Percentiles rank a stretch among this genome's conserved stretches.
These are phyloP conservation scores for Littorina saxatilis DNA, from an alignment of 1,140 invertebrate genomes.

Conservation along the genomic window DNA sequence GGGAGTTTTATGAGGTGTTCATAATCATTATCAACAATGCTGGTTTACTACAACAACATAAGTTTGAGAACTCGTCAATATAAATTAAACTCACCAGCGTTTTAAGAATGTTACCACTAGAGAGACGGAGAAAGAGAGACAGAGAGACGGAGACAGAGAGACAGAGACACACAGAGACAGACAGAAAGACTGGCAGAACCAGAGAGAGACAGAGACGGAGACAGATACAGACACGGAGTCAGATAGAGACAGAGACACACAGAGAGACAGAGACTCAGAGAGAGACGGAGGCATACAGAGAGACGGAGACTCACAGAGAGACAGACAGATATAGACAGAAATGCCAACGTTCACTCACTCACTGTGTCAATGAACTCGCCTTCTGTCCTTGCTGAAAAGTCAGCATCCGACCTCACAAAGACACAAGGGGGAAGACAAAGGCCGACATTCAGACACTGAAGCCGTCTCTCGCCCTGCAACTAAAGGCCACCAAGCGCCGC, in stretches of 20 bases:
- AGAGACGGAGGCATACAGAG: background rate
- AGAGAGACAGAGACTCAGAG: background rate
- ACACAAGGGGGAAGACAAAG: background rate
- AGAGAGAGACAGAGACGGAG: background rate
- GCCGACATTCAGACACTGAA: background rate
- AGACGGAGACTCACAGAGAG: slow-evolving; percentile 2
- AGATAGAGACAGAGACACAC: background rate
- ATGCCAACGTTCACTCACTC: background rate
- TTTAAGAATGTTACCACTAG: background rate
- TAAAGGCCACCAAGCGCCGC: background rate
- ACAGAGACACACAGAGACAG: background rate
- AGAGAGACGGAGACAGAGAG: slow-evolving; percentile 4
- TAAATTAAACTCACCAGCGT: background rate
- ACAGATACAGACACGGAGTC: too few relatives aligned
- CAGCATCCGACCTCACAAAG: background rate
- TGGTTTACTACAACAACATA: background rate
- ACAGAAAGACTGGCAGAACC: background rate
- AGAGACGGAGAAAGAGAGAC: background rate
- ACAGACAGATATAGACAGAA: background rate
- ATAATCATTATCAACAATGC: too few relatives aligned
- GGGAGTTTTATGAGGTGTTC: too few relatives aligned
- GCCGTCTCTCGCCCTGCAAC: too few relatives aligned
- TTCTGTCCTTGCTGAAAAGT: too few relatives aligned
- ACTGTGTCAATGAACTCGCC: background rate
- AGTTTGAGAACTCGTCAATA: background rate